Evolutionary conservation across 53 echinoderm and acorn worm species (phyloP).

Genomic region (Antedon mediterranea): DNA sequence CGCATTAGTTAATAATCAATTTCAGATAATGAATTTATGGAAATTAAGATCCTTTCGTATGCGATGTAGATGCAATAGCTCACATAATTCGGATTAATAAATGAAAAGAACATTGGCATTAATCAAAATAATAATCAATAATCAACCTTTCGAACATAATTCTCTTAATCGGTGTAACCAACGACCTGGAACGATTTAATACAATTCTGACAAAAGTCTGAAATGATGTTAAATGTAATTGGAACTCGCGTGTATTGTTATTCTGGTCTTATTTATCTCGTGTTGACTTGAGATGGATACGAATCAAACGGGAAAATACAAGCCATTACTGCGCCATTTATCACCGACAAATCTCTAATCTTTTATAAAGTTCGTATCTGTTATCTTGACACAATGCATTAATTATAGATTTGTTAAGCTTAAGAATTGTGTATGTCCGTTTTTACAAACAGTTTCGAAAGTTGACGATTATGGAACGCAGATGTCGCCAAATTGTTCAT

Average conservation of each 20-base stretch:
- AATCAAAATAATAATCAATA: neutral
- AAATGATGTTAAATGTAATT: neutral
- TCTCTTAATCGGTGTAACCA: too few species aligned
- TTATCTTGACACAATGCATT: neutral
- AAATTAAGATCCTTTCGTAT: too few species aligned
- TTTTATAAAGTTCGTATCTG: neutral
- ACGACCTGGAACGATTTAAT: neutral
- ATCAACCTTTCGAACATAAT: neutral
- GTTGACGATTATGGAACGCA: neutral
- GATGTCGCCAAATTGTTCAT: neutral
- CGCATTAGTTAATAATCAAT: too few species aligned
- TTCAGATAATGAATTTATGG: too few species aligned
- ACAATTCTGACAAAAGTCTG: neutral
- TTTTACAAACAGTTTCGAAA: neutral
- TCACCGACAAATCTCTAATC: neutral
- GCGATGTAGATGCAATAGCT: too few species aligned
- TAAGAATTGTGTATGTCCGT: neutral
- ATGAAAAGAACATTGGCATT: neutral
- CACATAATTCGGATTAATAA: too few species aligned
- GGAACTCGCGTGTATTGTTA: neutral
- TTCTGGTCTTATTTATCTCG: neutral
- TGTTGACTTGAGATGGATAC: too few species aligned
- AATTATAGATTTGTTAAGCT: neutral
- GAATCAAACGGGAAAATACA: neutral
- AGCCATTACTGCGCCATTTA: neutral